phyloP scores from a whole-genome alignment of 2,797 vertebrate genomes.

The Brotula barbata region DNA sequence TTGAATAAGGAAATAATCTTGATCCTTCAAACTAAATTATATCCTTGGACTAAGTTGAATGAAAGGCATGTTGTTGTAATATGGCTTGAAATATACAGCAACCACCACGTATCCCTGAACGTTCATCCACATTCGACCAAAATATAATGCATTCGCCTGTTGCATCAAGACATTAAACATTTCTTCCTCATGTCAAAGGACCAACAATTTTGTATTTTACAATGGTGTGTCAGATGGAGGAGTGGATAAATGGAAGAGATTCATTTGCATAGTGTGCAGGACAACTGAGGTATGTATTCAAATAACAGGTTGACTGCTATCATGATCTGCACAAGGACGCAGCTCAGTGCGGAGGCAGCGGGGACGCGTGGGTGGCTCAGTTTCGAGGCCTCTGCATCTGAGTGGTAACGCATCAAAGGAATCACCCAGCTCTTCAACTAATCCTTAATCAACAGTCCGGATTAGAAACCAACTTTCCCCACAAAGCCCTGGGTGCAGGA shows the following conservation, averaged over 20 bases:
- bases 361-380: constrained; percentile 26
- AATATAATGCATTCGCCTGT: too few relatives aligned
- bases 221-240: neutral
- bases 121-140: too few relatives aligned
- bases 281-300: constrained; percentile 40
- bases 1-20: too few relatives aligned
- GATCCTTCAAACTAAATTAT: too few relatives aligned
- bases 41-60: too few relatives aligned
- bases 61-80: too few relatives aligned
- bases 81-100: too few relatives aligned
- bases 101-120: too few relatives aligned
- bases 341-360: constrained; percentile 7
- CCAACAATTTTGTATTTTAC: neutral
- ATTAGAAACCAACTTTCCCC: constrained; percentile 64
- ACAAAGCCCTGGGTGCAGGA: constrained; percentile 8
- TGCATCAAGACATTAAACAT: too few relatives aligned
- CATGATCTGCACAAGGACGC: neutral
- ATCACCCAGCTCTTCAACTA: constrained; percentile 40
- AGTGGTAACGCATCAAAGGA: constrained; percentile 23
- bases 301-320: constrained; percentile 45
- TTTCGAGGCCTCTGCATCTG: constrained; percentile 19
- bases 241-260: neutral
- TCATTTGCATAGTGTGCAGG: constrained; percentile 52
- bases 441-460: constrained; percentile 71
- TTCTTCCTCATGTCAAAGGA: neutral